Evolutionary conservation across 37 sponge, comb jelly and placozoan genomes (phyloP).

Genomic region (Crambe crambe): DNA sequence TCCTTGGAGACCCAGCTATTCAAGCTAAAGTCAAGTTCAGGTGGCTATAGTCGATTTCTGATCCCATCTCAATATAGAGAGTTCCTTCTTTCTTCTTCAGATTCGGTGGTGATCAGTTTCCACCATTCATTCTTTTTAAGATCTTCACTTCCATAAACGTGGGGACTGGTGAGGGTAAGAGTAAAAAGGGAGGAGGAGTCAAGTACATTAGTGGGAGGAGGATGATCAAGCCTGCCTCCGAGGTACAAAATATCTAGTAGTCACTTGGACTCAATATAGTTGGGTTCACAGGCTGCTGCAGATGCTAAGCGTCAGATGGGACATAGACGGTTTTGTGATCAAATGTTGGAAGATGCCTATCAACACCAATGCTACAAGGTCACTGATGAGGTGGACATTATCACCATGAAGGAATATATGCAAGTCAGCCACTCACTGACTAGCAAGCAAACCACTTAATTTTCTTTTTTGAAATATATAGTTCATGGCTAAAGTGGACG

Average conservation of each 20-base stretch:
- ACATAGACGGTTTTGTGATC: conserved; percentile 79
- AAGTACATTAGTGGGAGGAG: conserved; percentile 90
- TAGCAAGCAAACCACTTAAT: too few species aligned
- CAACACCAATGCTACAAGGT: conserved; percentile 62
- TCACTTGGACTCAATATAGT: background rate
- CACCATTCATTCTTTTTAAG: conserved; percentile 92
- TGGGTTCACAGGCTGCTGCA: conserved; percentile 67
- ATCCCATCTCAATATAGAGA: too few species aligned
- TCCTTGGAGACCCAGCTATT: conserved; percentile 88
- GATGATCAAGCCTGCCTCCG: conserved; percentile 79
- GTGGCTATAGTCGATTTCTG: conserved; percentile 19
- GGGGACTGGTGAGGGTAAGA: background rate
- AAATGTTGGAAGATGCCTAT: conserved; percentile 82
- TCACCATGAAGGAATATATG: conserved; percentile 93
- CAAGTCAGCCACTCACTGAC: conserved; percentile 58
- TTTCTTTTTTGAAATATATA: too few species aligned
- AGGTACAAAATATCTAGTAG: conserved; percentile 22
- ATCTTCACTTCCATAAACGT: conserved; percentile 66
- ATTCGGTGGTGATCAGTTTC: conserved; percentile 88
- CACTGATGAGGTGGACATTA: conserved; percentile 87
- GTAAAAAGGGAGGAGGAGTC: conserved; percentile 13
- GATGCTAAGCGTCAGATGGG: conserved; percentile 96
- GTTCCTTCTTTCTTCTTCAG: conserved; percentile 20
- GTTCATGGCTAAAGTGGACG: conserved; percentile 78
- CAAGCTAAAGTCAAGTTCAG: conserved; percentile 88